These are phyloP conservation scores for Helicolenus hilgendorfi DNA, from an alignment of 2,797 vertebrate genomes.

Conservation along the genomic window DNA sequence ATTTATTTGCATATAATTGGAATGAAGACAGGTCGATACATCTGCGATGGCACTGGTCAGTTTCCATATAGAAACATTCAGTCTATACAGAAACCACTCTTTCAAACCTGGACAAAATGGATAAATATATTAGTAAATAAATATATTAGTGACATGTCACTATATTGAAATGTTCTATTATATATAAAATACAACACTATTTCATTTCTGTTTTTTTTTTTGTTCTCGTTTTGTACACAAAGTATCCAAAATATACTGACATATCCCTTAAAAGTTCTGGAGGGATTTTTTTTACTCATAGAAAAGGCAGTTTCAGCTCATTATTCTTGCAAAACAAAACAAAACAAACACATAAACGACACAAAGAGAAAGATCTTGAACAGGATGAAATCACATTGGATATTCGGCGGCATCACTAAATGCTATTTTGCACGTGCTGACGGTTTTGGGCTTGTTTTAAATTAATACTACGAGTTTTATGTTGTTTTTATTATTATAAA, in stretches of 20 bases:
- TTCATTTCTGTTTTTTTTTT: conserved; percentile 87
- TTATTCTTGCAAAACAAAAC: conserved; percentile 80
- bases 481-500: conserved; percentile 31
- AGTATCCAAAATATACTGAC: conserved; percentile 92
- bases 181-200: conserved; percentile 97
- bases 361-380: conserved; percentile 75
- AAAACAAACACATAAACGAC: conserved; percentile 65
- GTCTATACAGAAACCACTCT: conserved; percentile 88
- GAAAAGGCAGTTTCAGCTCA: conserved; percentile 91
- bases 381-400: conserved; percentile 73
- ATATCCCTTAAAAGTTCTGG: conserved; percentile 86
- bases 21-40: conserved; percentile 91
- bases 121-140: conserved; percentile 99
- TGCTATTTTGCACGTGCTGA: conserved; percentile 66
- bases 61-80: conserved; percentile 88
- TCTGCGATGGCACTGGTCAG: conserved; percentile 89
- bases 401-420: conserved; percentile 58
- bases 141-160: conserved; percentile 97
- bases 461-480: conserved; percentile 66
- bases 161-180: conserved; percentile 97
- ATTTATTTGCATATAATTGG: conserved; percentile 93
- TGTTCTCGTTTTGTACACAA: conserved; percentile 91
- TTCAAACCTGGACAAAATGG: conserved; percentile 93
- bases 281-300: conserved; percentile 84
- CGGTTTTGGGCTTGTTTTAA: conserved; percentile 76